Evolutionary conservation across 2,113 vertebrate species (phyloP).

Genomic region (Microtus montanus): DNA sequence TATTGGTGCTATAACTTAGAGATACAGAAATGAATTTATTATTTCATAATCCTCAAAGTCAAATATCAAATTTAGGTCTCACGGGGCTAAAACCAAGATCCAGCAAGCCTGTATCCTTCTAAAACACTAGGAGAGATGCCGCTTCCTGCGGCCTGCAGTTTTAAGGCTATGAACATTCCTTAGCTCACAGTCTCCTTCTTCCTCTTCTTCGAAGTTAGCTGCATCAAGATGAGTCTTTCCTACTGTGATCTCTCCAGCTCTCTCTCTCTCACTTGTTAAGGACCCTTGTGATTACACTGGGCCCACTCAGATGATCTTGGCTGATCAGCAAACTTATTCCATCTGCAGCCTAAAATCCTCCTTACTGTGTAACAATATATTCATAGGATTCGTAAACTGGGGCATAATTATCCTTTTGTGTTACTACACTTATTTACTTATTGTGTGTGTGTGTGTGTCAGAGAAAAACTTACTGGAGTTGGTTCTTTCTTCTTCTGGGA

Average conservation of each 20-base stretch:
- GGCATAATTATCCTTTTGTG: neutral
- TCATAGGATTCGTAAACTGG: neutral
- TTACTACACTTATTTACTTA: neutral
- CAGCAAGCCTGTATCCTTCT: neutral
- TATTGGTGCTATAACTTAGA: neutral
- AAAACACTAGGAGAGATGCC: neutral
- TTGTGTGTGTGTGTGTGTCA: neutral
- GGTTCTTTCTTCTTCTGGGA: neutral
- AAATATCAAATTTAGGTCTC: neutral
- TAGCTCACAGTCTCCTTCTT: neutral
- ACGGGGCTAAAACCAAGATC: neutral
- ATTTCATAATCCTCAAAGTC: neutral
- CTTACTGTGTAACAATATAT: neutral
- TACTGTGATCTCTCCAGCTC: neutral
- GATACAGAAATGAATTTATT: neutral
- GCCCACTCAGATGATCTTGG: neutral
- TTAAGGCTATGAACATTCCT: neutral
- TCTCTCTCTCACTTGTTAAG: neutral
- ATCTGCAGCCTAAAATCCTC: neutral
- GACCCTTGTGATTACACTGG: neutral
- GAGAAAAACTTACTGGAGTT: neutral
- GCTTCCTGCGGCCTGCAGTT: neutral
- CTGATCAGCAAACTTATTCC: neutral
- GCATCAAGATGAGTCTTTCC: neutral
- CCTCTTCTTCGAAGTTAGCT: neutral